These are phyloP conservation scores for Chloroclysta siterata DNA, from an alignment of 2,888 invertebrate species.

Conservation along the genomic window DNA sequence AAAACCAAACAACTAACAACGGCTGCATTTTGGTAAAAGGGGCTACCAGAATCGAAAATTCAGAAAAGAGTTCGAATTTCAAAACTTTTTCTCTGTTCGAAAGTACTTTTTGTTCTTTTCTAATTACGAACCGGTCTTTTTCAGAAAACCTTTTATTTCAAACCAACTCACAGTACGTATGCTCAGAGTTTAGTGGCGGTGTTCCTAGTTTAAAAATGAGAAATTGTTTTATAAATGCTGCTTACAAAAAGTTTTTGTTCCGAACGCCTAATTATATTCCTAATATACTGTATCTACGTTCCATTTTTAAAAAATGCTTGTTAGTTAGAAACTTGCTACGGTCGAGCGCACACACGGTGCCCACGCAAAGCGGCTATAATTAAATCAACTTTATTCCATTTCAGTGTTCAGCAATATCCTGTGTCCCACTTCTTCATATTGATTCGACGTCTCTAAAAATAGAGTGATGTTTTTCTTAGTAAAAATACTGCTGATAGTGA, in stretches of 20 bases:
- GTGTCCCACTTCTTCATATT: conserved; percentile 66
- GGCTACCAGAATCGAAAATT: neutral
- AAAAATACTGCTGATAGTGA: neutral
- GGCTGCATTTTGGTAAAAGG: neutral
- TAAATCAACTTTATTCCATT: conserved; percentile 59
- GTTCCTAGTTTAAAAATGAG: neutral
- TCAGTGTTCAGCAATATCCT: conserved; percentile 70
- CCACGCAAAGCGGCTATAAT: conserved; percentile 62
- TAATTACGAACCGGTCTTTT: neutral
- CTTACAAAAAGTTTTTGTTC: conserved; percentile 1
- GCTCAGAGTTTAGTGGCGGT: neutral
- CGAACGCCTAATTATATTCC: neutral
- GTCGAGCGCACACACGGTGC: conserved; percentile 14
- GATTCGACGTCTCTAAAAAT: conserved; percentile 53
- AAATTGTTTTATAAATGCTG: neutral
- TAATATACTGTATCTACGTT: conserved; percentile 18
- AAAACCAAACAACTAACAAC: neutral
- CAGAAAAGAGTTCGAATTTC: conserved; percentile 1
- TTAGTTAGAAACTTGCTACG: conserved; percentile 38
- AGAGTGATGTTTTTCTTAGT: neutral
- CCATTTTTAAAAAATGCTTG: conserved; percentile 8
- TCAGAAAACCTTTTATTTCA: neutral
- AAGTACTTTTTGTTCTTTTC: conserved; percentile 1
- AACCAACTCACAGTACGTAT: neutral
- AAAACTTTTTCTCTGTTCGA: conserved; percentile 5